Base-by-base conservation (phyloP, 2,888 invertebrate genomes). In the Odontocerum albicorne region DNA sequence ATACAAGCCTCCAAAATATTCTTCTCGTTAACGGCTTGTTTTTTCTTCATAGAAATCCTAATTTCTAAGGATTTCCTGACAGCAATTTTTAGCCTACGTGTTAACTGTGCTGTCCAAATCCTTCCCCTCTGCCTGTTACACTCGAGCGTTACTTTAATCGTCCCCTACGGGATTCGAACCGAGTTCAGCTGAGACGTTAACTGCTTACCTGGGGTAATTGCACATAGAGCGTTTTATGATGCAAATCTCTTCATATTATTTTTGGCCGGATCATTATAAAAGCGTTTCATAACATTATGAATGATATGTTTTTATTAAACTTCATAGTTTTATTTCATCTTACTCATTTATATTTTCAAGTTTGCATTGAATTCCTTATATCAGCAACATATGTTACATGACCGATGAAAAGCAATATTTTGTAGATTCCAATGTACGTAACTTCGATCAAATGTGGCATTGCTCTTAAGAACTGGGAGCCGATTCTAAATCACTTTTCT, bases 91-190 rank as follows among this genome's bases (percentile, higher is more conserved):
- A 27, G 45, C 17, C 49, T 54, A 57, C 57, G 57, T 57, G 57
- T 49, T 57, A 57, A 57, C 44, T 54, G 50, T 17, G 36, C 47
- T 33, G 51, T 15, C 31, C 15, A 17, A 15, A 13, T 42, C 19
- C 44, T 45, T 16, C 44, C 45, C 33, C 21, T 35, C 15, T 16
- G 20, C 36, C 46, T 69, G 70, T 66, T 73, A 75, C 74, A 73
- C 72, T 22, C 22, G 15, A 17, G 75, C 57, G 49, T 59, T 54
- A 40, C 60, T 72, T 75, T 77, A 77, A 77, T 77, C 71, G 74
- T 63, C 66, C 78, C 70, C 66, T 13, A 32, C 40, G 63, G 63
- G 55, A 61, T 53, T 49, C 47, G 38, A 59, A 53, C 35, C 15
- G 27, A 33, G 27, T 16, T 13, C 49, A 54, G 50, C 39, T 51